Conservation (phyloP, 2,888 invertebrate genomes). For the Agriopis leucophaearia region DNA sequence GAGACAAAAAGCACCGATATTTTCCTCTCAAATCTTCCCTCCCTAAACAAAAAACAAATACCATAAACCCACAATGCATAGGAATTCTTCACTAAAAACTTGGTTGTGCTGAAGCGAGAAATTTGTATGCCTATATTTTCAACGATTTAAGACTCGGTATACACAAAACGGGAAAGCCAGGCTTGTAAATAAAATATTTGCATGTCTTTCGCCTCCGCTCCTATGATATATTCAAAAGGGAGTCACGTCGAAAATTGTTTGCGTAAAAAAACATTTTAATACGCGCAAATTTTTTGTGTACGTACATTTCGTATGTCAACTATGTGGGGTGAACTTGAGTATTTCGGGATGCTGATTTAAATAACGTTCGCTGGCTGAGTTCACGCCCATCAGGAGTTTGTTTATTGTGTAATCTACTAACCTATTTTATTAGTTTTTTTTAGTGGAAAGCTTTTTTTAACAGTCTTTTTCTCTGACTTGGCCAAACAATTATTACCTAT, state of each 20-base stretch:
- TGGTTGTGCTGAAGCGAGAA: slow-evolving; percentile 43
- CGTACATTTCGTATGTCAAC: slow-evolving; percentile 42
- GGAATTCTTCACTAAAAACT: slow-evolving; percentile 28
- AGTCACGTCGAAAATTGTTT: slow-evolving; percentile 61
- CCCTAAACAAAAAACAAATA: not conserved
- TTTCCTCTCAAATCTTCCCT: too few relatives aligned
- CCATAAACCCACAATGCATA: slow-evolving; percentile 18
- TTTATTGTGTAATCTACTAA: too few relatives aligned
- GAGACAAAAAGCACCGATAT: too few relatives aligned
- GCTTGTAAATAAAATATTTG: slow-evolving; percentile 70
- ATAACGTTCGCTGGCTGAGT: slow-evolving; percentile 4
- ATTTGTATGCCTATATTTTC: slow-evolving; percentile 34
- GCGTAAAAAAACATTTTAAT: slow-evolving; percentile 62
- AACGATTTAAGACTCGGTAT: slow-evolving; percentile 34
- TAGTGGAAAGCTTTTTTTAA: too few relatives aligned
- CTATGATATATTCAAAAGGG: slow-evolving; percentile 65
- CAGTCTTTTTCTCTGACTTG: too few relatives aligned
- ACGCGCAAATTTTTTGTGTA: slow-evolving; percentile 42
- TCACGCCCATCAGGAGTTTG: not conserved
- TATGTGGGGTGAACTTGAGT: slow-evolving; percentile 36
- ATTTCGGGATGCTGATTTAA: slow-evolving; percentile 31
- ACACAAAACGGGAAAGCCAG: slow-evolving; percentile 54
- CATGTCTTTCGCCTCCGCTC: slow-evolving; percentile 63
- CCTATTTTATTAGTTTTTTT: too few relatives aligned
- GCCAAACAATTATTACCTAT: too few relatives aligned